These are phyloP conservation scores for Atethmia centrago DNA, from an alignment of 2,888 invertebrate genomes.

Conservation along the genomic window DNA sequence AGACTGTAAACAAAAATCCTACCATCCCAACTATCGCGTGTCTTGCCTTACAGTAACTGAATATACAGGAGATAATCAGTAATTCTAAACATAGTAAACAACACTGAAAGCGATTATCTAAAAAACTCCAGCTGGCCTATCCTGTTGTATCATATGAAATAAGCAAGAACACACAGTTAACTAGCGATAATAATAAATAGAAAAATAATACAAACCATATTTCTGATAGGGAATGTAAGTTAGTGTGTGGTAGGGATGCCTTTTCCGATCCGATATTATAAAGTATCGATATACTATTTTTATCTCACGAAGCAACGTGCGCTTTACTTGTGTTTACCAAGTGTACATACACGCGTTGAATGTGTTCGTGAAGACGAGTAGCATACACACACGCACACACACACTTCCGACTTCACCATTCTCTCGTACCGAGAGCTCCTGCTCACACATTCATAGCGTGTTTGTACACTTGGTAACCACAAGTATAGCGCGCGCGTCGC, in stretches of 20 bases:
- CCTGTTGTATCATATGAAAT: conserved; percentile 26
- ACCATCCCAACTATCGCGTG: conserved; percentile 27
- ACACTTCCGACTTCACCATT: no score
- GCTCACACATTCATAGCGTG: no score
- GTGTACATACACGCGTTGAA: no score
- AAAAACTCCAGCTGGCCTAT: conserved; percentile 31
- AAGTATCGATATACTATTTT: not conserved
- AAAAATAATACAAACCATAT: conserved; percentile 51
- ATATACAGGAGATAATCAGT: conserved; percentile 44
- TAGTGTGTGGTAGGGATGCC: conserved; percentile 18
- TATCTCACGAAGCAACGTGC: no score
- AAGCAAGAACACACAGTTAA: conserved; percentile 27
- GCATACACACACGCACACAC: no score
- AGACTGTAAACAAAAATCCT: conserved; percentile 36
- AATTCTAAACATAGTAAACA: conserved; percentile 42
- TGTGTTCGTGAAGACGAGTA: no score
- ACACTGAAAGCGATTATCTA: conserved; percentile 31
- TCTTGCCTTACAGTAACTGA: conserved; percentile 39
- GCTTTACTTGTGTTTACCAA: no score
- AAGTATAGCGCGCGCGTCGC: no score
- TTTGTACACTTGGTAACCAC: no score
- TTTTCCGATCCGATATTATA: not conserved
- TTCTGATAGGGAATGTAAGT: conserved; percentile 35
- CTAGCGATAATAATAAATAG: conserved; percentile 42
- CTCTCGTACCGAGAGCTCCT: no score